Percentiles rank a stretch among this genome's conserved stretches.
Evolutionary conservation across 2,797 vertebrate genomes (phyloP).

Genomic region (Diplodus puntazzo): DNA sequence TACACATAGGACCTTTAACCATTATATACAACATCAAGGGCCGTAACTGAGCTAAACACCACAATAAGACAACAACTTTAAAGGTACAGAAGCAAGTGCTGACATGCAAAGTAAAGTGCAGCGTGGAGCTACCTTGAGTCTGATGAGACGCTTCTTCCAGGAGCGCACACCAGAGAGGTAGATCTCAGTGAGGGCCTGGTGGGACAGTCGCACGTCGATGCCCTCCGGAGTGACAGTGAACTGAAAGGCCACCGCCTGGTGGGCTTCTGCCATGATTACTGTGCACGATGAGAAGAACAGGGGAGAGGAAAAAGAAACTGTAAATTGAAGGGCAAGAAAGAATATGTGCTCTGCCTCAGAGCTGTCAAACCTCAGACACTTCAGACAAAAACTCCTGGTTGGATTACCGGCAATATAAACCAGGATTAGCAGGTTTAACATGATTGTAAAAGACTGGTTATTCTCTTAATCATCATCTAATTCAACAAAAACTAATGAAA

Average conservation of each 20-base stretch:
- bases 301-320: not conserved
- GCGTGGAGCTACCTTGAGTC: constrained; percentile 81
- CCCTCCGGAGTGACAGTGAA: constrained; percentile 88
- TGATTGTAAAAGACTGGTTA: not conserved
- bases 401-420: too few relatives aligned
- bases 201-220: constrained; percentile 85
- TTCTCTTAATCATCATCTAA: not conserved
- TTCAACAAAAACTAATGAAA: not conserved
- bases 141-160: constrained; percentile 86
- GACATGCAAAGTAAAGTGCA: not conserved
- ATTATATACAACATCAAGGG: too few relatives aligned
- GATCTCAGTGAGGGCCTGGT: constrained; percentile 87
- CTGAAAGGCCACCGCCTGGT: constrained; percentile 90
- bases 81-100: not conserved
- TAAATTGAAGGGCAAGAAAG: not conserved
- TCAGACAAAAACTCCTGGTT: not conserved
- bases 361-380: constrained; percentile 9
- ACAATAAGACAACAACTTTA: too few relatives aligned
- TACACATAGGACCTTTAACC: too few relatives aligned
- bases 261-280: constrained; percentile 87
- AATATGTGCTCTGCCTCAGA: not conserved
- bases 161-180: constrained; percentile 87
- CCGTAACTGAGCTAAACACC: too few relatives aligned
- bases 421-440: not conserved
- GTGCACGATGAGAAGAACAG: constrained; percentile 3